Evolutionary conservation across 2,888 invertebrate species (phyloP), one percentile per base, ranked within the genome.

Genomic region (Drosophila paranaensis): DNA sequence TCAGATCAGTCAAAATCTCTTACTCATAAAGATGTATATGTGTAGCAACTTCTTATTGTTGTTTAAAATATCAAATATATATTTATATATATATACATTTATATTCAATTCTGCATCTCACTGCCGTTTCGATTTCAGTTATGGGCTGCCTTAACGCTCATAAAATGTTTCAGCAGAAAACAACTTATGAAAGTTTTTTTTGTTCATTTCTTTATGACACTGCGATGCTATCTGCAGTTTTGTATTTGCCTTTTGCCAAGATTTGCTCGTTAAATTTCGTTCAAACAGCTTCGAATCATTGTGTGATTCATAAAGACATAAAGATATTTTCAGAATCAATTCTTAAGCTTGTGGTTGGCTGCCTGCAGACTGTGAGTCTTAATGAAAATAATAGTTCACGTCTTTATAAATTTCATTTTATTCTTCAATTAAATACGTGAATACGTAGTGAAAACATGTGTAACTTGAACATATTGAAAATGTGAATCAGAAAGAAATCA

Each of bases 161-260:
- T 74, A 74, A 85, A 88, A 84, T 79, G 63, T 82, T 88, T 89
- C 86, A 85, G 57, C 85, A 64, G 86, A 80, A 64, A 63, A 48
- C 48, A 73, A 70, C 74, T 79, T 82, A 88, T 84, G 89, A 82
- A 77, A 20, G 37, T 87, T 79, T 87, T 77, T 81, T 77, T 75
- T 27, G 11, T 27, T 50, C 5, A 30, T 40, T 71, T 74, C 50
- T 81, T 88, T 88, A 78, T 81, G 79, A 81, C 72, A 73, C 67
- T 56, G 73, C 69, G 89, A 83, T 83, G 68, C 58, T 84, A 89
- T 83, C 83, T 57, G 84, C 57, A 50, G 43, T 51, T 82, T 51
- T 64, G 11, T 43, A 39, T 57, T 20, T 39, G 30, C 27, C 43
- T 61, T 67, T 64, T 74, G 63, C 60, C 53, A 37, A 69, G 63